A percentile compares a stretch with the other conserved stretches of the same genome.
Conservation (phyloP, 2,113 vertebrate genomes). For the Myotis lucifugus region DNA sequence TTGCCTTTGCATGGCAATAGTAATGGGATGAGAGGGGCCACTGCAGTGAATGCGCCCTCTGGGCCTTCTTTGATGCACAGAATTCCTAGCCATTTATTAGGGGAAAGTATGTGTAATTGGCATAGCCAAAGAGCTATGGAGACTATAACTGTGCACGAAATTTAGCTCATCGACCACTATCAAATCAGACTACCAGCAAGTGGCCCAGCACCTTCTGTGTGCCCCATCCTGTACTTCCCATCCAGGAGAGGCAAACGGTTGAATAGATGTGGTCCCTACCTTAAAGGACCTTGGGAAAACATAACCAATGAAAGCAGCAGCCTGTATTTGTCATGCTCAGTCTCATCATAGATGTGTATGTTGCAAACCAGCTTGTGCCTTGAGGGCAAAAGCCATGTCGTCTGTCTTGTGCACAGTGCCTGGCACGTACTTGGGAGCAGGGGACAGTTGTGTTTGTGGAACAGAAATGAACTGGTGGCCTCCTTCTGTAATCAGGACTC, state of each 20-base stretch:
- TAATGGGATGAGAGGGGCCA: neutral
- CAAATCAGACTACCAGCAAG: neutral
- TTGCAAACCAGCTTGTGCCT: neutral
- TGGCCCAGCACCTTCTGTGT: neutral
- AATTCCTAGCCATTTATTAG: neutral
- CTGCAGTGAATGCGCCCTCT: neutral
- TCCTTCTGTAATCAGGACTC: neutral
- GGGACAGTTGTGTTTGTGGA: neutral
- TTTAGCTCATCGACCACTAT: neutral
- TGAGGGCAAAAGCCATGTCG: neutral
- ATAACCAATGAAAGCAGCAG: neutral
- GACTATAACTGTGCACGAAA: neutral
- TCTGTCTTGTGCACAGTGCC: accelerated
- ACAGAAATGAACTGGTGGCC: neutral
- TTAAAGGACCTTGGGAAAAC: neutral
- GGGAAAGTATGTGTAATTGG: neutral
- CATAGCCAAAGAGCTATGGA: neutral
- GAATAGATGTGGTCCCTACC: neutral
- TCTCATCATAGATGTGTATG: neutral
- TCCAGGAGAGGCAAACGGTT: neutral
- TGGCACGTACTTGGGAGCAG: neutral
- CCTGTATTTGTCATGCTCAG: neutral
- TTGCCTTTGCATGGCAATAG: neutral
- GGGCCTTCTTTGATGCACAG: neutral
- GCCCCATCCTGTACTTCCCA: neutral